phyloP scores from a whole-genome alignment of 2,888 invertebrate species.

The Junonia oenone region DNA sequence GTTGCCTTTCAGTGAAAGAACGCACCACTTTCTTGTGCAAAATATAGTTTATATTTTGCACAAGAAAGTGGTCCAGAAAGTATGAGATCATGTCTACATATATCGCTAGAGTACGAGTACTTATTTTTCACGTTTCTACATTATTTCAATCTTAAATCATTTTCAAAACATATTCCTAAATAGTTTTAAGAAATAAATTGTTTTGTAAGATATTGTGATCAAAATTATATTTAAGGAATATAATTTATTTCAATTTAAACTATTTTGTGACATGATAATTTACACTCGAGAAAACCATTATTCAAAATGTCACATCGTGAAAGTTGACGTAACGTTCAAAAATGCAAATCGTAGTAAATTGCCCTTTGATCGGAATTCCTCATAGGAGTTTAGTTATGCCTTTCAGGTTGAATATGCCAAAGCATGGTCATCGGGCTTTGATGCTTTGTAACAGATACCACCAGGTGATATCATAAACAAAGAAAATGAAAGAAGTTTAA shows the following conservation, averaged over 20 bases:
- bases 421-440: conserved; percentile 1
- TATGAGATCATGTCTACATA: background rate
- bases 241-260: no score
- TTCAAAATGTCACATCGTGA: background rate
- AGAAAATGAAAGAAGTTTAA: conserved; percentile 9
- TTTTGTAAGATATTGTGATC: background rate
- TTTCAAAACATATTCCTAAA: no score
- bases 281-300: background rate
- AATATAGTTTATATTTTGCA: conserved; percentile 14
- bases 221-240: background rate
- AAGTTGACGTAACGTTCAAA: conserved; percentile 5
- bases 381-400: conserved; percentile 20
- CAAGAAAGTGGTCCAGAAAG: no score
- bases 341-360: conserved; percentile 13
- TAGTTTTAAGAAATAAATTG: no score
- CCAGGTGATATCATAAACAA: background rate
- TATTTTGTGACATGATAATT: no score
- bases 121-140: no score
- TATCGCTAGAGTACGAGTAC: background rate
- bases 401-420: conserved; percentile 5
- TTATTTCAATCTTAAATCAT: no score
- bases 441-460: conserved; percentile 3
- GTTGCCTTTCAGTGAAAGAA: conserved; percentile 20
- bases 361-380: conserved; percentile 24
- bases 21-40: conserved; percentile 6